Evolutionary conservation across 2,113 vertebrate genomes (phyloP), one percentile per base, ranked within the genome.

Genomic region (Podarcis cretensis): DNA sequence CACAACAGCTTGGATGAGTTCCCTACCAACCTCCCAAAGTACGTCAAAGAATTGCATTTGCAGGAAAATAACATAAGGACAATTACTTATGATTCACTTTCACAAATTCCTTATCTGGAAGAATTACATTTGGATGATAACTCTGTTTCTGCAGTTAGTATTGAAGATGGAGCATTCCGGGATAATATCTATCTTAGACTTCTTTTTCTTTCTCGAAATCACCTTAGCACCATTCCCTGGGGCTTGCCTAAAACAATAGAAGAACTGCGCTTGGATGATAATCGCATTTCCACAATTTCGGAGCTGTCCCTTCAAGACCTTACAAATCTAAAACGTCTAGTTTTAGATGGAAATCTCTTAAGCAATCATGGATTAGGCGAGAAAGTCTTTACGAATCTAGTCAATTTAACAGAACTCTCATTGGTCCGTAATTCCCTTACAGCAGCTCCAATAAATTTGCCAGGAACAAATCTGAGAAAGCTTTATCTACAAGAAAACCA

Each of bases 71-170:
- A 99, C 89, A 97, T 99, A 94, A 97, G 99, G 94, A 98, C 98
- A 95, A 99, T 99, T 95, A 99, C 98, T 85, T 99, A 99, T 59
- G 95, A 98, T 91, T 98, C 99, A 37, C 97, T 99, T 96, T 98
- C 98, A 66, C 98, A 99, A 96, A 99, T 99, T 93, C 98, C 99
- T 30, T 98, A 97, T 94, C 98, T 99, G 91, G 99, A 99, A 96
- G 98, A 99, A 96, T 96, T 99, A 92, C 99, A 99, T 96, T 97
- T 99, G 95, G 99, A 99, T 96, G 99, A 99, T 96, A 99, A 99
- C 94, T 99, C 99, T 0, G 99, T 99, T 86, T 99, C 99, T 0
- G 98, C 99, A 0, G 99, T 99, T 93, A 99, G 99, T 95, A 99
- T 99, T 0, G 99, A 99, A 96, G 99, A 99, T 27, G 99, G 99